Base-by-base conservation (phyloP, 1,140 invertebrate species). In the Drosophila micromelanica region DNA sequence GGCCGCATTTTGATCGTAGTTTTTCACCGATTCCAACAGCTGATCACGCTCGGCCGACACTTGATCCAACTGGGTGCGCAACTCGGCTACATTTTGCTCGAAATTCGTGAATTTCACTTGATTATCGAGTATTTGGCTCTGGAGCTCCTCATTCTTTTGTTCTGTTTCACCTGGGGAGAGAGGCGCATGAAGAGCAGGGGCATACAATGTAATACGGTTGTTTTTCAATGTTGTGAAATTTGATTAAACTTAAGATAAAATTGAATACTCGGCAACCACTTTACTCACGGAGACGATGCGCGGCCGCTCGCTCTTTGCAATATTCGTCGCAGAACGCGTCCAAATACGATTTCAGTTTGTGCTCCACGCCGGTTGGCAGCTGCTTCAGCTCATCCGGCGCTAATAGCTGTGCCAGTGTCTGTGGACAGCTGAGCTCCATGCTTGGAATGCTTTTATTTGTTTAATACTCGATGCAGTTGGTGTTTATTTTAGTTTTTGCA, bases 121-220 rank as follows among this genome's bases (percentile, higher is more conserved):
- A 67, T 93, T 93, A 67, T 95, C 94, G 69, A 95, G 94, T 89
- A 95, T 94, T 86, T 96, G 94, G 46, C 93, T 92, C 64, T 93
- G 94, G 7, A 94, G 78, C 43, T 94, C 94, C 45, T 94, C 92
- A 43, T 93, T 91, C 75, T 94, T 93, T 64, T 94, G 93, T 91
- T 95, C 93, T 17, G 94, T 84, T 71, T 94, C 93, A 55, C 92
- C 91, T 91, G 13, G 9, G 9, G 38, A 64, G n/a, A 35, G 40
- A 49, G 54, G 37, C 9, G 60, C 38, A 5, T 23, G 11, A 12
- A 35, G 3, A 40, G 6, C 9, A 17, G 23, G 13, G 8, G 2
- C 4, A 32, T 7, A 17, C 32, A 12, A 12, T 17, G 12, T 12
- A 30, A 9, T 1, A 6, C 13, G 17, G 40, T 23, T 15, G 3